Evolutionary conservation across 2,797 vertebrate species (phyloP).

Genomic region (Channa striata): DNA sequence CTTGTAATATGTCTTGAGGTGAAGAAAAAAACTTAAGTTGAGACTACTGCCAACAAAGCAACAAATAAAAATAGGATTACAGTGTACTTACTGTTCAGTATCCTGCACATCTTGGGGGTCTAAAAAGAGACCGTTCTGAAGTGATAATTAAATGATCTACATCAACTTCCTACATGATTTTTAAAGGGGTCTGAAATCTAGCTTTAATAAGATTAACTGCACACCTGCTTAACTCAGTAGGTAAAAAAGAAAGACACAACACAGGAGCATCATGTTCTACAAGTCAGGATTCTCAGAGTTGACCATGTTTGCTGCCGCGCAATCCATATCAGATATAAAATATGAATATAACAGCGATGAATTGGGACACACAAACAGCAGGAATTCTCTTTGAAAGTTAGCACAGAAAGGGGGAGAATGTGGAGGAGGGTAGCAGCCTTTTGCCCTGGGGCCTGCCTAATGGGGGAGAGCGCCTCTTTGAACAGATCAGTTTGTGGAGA

Average conservation of each 20-base stretch:
- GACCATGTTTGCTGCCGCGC: constrained; percentile 36
- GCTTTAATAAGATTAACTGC: constrained; percentile 21
- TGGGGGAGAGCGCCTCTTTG: constrained; percentile 69
- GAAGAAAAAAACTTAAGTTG: constrained; percentile 70
- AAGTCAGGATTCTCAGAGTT: constrained; percentile 11
- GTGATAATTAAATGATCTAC: constrained; percentile 61
- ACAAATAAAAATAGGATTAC: constrained; percentile 81
- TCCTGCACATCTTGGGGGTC: constrained; percentile 64
- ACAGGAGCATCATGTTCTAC: constrained; percentile 8
- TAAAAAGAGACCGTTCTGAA: constrained; percentile 66
- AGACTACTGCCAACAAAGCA: constrained; percentile 82
- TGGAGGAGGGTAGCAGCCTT: constrained; percentile 67
- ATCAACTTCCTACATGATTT: constrained; percentile 32
- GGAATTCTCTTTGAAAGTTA: constrained; percentile 79
- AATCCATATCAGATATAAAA: constrained; percentile 57
- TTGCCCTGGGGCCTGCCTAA: constrained; percentile 64
- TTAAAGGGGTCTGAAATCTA: constrained; percentile 16
- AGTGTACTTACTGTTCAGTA: constrained; percentile 64
- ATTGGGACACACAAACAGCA: constrained; percentile 75
- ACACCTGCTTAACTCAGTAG: constrained; percentile 20
- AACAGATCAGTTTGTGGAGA: constrained; percentile 70
- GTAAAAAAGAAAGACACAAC: not conserved
- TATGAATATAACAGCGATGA: constrained; percentile 69
- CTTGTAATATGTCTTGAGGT: constrained; percentile 82
- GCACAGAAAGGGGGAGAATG: constrained; percentile 57